Base-by-base conservation (phyloP, 2,113 vertebrate species). In the Proteles cristata region DNA sequence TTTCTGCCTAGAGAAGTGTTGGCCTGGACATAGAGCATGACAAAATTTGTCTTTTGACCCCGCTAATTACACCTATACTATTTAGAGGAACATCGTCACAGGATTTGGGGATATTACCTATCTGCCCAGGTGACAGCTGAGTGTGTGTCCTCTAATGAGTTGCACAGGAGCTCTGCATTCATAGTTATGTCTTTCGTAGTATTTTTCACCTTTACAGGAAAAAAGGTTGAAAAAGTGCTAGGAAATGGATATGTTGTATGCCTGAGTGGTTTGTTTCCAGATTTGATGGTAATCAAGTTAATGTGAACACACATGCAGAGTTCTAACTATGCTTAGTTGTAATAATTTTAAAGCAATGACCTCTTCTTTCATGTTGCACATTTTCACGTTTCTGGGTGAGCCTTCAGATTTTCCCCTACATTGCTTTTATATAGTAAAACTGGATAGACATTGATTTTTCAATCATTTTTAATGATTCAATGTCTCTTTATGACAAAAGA, bases 341-440 rank as follows among this genome's bases (percentile, higher is more conserved):
- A 90, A 76, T 74, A 83, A 58, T 71, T 96, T 94, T 91, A 65
- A 95, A 94, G 23, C 82, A 79, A 84, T 48, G 35, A 88, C 17
- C 1, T 91, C 53, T 23, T 93, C 74, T 80, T 80, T 96, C 3
- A 23, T 43, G 21, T 61, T 45, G 16, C 53, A 77, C 23, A 71
- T 92, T 89, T 90, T 89, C n/a, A 55, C 6, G 35, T 79, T 94
- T 86, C 55, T 73, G 15, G 3, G 7, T 66, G 8, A 96, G 2
- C 5, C 8, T 80, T 87, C 16, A 15, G 26, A 88, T 93, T 61
- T 31, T 11, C 4, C 39, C 31, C 58, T 45, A 45, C 39, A 1
- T 58, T 68, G 26, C 33, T 79, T 73, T 93, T 63, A n/a, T 35
- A 53, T 82, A 53, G 53, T 66, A 74, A 86, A 91, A 88, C 58